Base-by-base conservation (phyloP, 2,797 vertebrate species). In the Leucoraja ocellata region DNA sequence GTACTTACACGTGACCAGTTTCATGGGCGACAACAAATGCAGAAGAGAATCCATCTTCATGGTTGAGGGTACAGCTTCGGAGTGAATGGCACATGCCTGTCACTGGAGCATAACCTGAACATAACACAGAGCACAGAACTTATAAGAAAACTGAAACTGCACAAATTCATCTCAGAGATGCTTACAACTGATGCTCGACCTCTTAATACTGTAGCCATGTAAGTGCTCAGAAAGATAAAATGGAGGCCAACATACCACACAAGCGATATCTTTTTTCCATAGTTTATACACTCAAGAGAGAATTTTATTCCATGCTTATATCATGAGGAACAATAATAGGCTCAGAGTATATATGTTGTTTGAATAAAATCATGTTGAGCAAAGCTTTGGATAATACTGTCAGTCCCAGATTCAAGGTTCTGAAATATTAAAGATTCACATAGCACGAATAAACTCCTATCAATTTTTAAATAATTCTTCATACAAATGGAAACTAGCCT, bases 51-150 rank as follows among this genome's bases (percentile, higher is more conserved):
- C 99, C 99, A 0, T 99, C 99, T 94, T 99, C 99, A 0, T 99
- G 99, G 96, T 99, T 99, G 94, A 99, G 97, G 68, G 99, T 99
- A 95, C 99, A 99, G 96, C 99, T 99, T 93, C 98, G 97, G 93
- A 99, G 97, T 0, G 99, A 98, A 95, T 99, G 99, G 95, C 99
- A 99, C 99, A 99, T 99, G 93, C 99, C 99, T 0, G 99, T 99
- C 94, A 99, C 98, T 0, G 99, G 99, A 0, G 99, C 99, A 0
- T 99, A 99, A 94, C 99, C 99, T 99, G 95, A 94, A 94, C 93
- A 77, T 23, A 94, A 96, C 93, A 95, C 94, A 96, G 93, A 95
- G 93, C 94, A 96, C 94, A 96, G 93, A 93, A 93, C 36, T 93
- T 93, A 68, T 93, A 63, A 93, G 54, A 71, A 93, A 80, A 58